Percentiles rank a stretch among this genome's conserved stretches.
phyloP scores from a whole-genome alignment of 2,113 vertebrate species.

The Hippopotamus amphibius region DNA sequence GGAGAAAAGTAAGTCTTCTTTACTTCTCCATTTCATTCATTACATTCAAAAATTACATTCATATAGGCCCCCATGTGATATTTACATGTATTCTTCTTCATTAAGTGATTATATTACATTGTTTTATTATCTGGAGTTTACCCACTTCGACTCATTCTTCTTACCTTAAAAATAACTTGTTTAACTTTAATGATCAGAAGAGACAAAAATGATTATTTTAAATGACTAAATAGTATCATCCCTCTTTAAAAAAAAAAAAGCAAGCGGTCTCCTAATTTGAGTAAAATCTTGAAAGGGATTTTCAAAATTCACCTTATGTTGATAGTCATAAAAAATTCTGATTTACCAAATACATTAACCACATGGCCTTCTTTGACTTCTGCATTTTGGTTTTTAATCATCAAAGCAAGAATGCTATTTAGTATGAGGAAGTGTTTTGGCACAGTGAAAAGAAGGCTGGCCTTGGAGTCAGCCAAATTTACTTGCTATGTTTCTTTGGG shows the following conservation, averaged over 20 bases:
- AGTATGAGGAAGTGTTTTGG: not conserved
- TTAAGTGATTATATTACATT: not conserved
- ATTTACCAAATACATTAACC: not conserved
- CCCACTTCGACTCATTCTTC: not conserved
- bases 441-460: not conserved
- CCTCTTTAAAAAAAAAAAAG: not conserved
- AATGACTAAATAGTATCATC: not conserved
- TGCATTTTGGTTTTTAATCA: not conserved
- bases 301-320: not conserved
- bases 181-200: not conserved
- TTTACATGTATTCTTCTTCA: not conserved
- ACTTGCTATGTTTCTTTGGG: not conserved
- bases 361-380: not conserved
- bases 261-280: not conserved
- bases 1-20: not conserved
- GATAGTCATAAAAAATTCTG: not conserved
- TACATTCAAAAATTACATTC: not conserved
- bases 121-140: conserved; percentile 9
- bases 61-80: not conserved
- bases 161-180: conserved; percentile 37
- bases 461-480: not conserved
- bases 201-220: not conserved
- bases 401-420: not conserved
- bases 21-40: not conserved
- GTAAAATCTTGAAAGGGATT: conserved; percentile 14